Evolutionary conservation across 30 jellyfish, hydroid and myxozoan species (phyloP).

Genomic region (Hydractinia echinata): DNA sequence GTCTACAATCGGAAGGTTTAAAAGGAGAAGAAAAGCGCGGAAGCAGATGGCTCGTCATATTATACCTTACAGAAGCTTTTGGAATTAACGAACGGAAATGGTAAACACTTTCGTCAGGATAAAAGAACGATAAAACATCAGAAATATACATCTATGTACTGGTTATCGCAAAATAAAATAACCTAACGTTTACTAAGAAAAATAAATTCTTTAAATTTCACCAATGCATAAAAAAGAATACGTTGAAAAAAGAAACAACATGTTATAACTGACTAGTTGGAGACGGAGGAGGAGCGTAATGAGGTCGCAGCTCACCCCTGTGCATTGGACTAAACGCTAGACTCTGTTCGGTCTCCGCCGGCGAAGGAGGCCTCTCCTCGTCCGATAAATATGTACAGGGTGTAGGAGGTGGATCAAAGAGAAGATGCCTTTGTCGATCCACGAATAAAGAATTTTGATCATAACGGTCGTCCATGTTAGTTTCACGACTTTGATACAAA

Average conservation of each 20-base stretch:
- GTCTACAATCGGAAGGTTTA: too few relatives aligned
- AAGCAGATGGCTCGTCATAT: too few relatives aligned
- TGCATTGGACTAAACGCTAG: background rate
- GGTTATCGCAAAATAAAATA: background rate
- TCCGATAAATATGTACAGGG: slow-evolving; percentile 75
- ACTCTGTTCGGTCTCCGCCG: slow-evolving; percentile 68
- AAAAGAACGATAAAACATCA: too few relatives aligned
- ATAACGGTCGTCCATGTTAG: background rate
- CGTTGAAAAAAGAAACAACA: background rate
- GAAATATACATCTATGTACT: too few relatives aligned
- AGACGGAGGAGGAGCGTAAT: slow-evolving; percentile 98
- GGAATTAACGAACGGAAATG: too few relatives aligned
- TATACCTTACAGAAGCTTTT: too few relatives aligned
- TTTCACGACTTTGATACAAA: background rate
- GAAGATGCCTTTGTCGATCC: slow-evolving; percentile 48
- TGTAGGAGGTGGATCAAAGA: slow-evolving; percentile 94
- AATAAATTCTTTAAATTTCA: slow-evolving; percentile 2
- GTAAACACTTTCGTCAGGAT: too few relatives aligned
- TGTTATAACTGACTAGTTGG: slow-evolving; percentile 83
- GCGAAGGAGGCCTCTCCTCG: slow-evolving; percentile 82
- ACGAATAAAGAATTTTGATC: slow-evolving; percentile 20
- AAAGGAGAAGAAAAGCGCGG: too few relatives aligned
- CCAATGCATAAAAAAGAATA: background rate
- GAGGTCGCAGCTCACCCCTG: slow-evolving; percentile 29
- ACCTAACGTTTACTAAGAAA: background rate